Conservation (phyloP, 2,797 vertebrate genomes). For the Naso thynnoides region DNA sequence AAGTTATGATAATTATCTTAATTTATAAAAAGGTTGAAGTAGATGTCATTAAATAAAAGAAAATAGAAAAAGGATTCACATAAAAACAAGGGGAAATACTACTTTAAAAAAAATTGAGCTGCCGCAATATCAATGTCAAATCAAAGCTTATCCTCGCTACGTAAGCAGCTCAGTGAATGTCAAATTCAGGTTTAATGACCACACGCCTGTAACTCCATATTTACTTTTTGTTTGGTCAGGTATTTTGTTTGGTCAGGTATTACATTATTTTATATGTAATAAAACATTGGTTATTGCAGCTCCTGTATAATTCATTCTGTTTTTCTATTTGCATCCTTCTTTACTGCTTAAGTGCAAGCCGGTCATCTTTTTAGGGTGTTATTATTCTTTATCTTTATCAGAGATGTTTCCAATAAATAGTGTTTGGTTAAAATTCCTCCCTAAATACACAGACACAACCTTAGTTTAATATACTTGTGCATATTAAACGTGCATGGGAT, state of each 20-base stretch:
- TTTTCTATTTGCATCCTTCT: conserved; percentile 12
- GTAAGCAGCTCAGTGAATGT: conserved; percentile 49
- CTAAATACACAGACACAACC: background rate
- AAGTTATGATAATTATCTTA: conserved; percentile 20
- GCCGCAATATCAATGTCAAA: conserved; percentile 50
- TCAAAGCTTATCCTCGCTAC: conserved; percentile 31
- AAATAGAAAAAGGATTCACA: conserved; percentile 1
- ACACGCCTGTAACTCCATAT: conserved; percentile 2
- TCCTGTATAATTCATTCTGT: background rate
- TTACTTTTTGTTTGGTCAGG: conserved; percentile 29
- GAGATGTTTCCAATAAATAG: background rate
- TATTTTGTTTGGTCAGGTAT: conserved; percentile 45
- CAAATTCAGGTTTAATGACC: conserved; percentile 47
- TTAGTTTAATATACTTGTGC: conserved; percentile 3
- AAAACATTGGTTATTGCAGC: conserved; percentile 24
- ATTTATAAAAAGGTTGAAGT: conserved; percentile 10
- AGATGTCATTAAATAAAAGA: conserved; percentile 10
- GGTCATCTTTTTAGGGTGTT: background rate
- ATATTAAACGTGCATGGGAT: background rate
- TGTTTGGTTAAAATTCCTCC: background rate
- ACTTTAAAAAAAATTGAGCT: conserved; percentile 20
- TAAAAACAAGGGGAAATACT: conserved; percentile 22
- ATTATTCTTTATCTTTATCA: background rate
- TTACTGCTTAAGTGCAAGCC: background rate
- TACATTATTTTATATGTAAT: conserved; percentile 26